Base-by-base conservation (phyloP, 2,113 vertebrate genomes). In the Melanostigma gelatinosum region DNA sequence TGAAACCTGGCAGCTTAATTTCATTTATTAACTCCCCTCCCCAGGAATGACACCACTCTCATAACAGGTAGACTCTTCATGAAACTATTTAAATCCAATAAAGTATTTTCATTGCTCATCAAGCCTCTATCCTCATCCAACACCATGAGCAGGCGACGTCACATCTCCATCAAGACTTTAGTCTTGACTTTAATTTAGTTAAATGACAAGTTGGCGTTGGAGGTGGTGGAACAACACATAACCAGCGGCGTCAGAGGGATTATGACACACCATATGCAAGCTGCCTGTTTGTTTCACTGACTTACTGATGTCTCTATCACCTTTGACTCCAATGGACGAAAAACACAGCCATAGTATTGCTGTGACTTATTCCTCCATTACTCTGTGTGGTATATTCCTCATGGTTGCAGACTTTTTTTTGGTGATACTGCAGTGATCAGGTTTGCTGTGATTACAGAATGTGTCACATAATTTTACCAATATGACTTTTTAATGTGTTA, bases 1-100 rank as follows among this genome's bases (percentile, higher is more conserved):
- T 77, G 80, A 83, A 83, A 76, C 69, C 88, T 75, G 44, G 16
- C 15, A 15, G 72, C 63, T 79, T 88, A 88, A 90, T 91, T 90
- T 79, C 4, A 85, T 88, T 88, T 85, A 76, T 85, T 74, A 50
- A 38, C 75, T 66, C 54, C n/a, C 50, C 71, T 70, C 44, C 72
- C 57, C 34, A 44, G 46, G 75, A 84, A 54, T 13, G 67, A 44
- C 7, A 9, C 34, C 0, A 29, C 61, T 55, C 60, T 73, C 24
- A 74, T 50, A 70, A 70, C 42, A 15, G 76, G 61, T 68, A 38
- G 72, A 63, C 48, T 44, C 10, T 69, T 83, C 85, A 81, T 89
- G 75, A 87, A 79, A 82, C 74, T 68, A 38, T 84, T 88, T 85
- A 82, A 83, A 82, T 82, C 82, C 52, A 86, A 62, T 84, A 81